Percentiles rank a stretch among this genome's conserved stretches.
phyloP scores from a whole-genome alignment of 1,140 invertebrate species.

The Hylaeus anthracinus region DNA sequence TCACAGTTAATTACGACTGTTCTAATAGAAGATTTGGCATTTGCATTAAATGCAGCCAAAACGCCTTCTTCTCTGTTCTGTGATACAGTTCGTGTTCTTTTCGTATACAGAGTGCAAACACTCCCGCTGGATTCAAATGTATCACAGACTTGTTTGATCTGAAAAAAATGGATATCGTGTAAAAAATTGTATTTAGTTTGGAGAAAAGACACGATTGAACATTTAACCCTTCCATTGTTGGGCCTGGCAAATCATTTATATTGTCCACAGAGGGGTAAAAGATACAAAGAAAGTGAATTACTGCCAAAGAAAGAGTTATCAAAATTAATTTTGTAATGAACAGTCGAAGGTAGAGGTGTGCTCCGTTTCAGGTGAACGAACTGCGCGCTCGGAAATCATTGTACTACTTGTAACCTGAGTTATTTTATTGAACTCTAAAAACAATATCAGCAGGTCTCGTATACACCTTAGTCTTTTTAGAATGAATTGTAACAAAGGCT shows the following conservation, averaged over 20 bases:
- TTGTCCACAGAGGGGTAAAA: background rate
- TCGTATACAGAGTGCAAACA: background rate
- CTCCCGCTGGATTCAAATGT: background rate
- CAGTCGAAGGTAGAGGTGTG: background rate
- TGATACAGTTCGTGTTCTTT: background rate
- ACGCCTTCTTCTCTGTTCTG: background rate
- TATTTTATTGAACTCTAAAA: no score
- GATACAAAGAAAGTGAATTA: background rate
- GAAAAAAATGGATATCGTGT: background rate
- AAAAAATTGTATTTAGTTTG: background rate
- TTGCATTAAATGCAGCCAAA: background rate
- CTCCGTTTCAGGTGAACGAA: background rate
- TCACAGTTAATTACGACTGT: background rate
- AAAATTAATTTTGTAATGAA: background rate
- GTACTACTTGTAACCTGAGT: no score
- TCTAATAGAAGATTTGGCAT: background rate
- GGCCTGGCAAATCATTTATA: background rate
- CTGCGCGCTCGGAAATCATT: no score
- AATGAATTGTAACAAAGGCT: no score
- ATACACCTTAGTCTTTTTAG: no score
- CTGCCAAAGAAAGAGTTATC: background rate
- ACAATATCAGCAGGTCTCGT: no score
- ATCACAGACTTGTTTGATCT: background rate
- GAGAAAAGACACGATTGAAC: background rate
- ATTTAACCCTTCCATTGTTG: background rate